Evolutionary conservation across 2,113 vertebrate species (phyloP), one percentile per base, ranked within the genome.

Genomic region (Osmerus mordax): DNA sequence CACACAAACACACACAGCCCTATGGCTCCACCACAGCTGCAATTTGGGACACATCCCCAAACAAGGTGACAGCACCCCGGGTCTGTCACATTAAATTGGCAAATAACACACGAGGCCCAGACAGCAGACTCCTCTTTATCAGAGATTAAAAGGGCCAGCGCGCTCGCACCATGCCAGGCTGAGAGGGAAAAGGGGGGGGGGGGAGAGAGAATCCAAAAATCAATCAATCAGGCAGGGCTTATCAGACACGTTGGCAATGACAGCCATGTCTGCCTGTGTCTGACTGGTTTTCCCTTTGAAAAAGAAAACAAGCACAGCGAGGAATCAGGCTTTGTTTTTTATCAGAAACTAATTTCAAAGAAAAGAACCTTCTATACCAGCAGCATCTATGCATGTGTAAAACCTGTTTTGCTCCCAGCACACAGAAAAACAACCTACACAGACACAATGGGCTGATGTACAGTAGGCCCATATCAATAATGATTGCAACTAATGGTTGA

Each of bases 181-280:
- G 54, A 69, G 78, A 86, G 29, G 29, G 29, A 5, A 32, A 32
- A 32, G 29, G 5, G 3, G 2, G 36, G 36, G 36, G 36, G 36
- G 36, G 36, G 36, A 5, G 8, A 81, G 23, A 2, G 23, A 23
- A 23, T 23, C 65, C 65, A 70, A 81, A 83, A 87, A 79, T 81
- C 79, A 81, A 83, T 85, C 81, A 73, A 75, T 84, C 82, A 74
- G 51, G 16, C 13, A 51, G 28, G 36, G 56, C 81, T 87, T 87
- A 87, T 87, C 81, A 73, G 69, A 28, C 63, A 23, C 65, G 29
- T 29, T 3, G 29, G 62, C 76, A 71, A 54, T 59, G 72, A 29
- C 66, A 77, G 58, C 25, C 4, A 18, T 2, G 29, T 32, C 16
- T 36, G 61, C 32, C 28, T 16, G 54, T 15, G 18, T 55, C 54